A percentile compares a stretch with the other conserved stretches of the same genome.
These are phyloP conservation scores for Drosophila affinis DNA, from an alignment of 2,888 invertebrate genomes.

Conservation along the genomic window DNA sequence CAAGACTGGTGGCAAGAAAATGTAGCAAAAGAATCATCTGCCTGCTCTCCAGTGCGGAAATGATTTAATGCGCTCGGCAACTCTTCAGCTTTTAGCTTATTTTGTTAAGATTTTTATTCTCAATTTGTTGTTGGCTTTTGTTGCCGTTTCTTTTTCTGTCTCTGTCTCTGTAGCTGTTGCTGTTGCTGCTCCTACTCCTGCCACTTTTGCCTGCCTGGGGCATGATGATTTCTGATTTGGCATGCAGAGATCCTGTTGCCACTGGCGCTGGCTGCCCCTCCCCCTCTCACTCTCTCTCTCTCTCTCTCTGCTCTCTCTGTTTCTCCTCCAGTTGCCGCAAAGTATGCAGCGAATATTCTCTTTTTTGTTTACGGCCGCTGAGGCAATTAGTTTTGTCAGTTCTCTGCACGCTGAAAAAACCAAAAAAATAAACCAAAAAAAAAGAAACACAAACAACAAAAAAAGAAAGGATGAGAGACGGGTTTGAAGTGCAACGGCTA, in stretches of 20 bases:
- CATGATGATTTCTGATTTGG: slow-evolving; percentile 54
- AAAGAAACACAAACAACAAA: background rate
- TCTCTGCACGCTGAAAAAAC: background rate
- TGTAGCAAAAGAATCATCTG: slow-evolving; percentile 27
- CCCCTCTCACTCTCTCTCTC: too few species aligned
- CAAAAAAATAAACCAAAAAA: background rate
- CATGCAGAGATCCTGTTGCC: slow-evolving; percentile 42
- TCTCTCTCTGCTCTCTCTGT: too few species aligned
- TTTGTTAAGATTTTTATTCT: slow-evolving; percentile 70
- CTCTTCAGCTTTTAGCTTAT: slow-evolving; percentile 73
- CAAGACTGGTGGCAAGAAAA: background rate
- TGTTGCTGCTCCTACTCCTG: too few species aligned
- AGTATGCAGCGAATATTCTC: slow-evolving; percentile 52
- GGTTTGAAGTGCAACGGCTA: background rate
- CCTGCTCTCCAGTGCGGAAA: slow-evolving; percentile 74
- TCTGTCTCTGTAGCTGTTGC: slow-evolving; percentile 1
- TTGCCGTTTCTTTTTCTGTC: background rate
- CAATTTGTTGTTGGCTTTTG: slow-evolving; percentile 30
- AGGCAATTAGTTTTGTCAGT: slow-evolving; percentile 71
- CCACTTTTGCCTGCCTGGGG: slow-evolving; percentile 3
- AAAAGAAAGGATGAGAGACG: background rate
- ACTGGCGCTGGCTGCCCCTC: slow-evolving; percentile 9
- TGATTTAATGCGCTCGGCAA: slow-evolving; percentile 79
- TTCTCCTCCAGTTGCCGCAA: slow-evolving; percentile 39
- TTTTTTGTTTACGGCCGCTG: slow-evolving; percentile 57